Evolutionary conservation across 2,113 vertebrate genomes (phyloP).

Genomic region (Trachemys scripta): DNA sequence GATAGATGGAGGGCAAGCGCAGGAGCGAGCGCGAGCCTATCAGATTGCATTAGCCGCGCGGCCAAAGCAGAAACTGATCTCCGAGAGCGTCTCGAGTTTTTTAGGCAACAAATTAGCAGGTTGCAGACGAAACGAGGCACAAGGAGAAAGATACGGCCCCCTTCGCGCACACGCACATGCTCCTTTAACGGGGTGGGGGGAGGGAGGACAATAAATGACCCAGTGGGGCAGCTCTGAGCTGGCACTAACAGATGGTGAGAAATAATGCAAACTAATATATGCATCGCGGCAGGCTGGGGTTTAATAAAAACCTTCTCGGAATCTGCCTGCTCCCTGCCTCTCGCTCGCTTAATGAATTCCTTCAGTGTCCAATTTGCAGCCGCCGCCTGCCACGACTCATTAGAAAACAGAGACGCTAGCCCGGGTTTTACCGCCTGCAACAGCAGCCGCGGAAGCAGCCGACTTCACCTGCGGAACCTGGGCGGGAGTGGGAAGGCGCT

Average conservation of each 20-base stretch:
- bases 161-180: not conserved
- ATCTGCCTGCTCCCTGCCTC: not conserved
- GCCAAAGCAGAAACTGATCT: not conserved
- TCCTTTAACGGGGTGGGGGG: not conserved
- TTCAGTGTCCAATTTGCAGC: conserved; percentile 48
- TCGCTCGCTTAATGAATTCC: not conserved
- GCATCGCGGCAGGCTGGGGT: not conserved
- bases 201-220: not conserved
- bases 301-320: not conserved
- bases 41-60: not conserved
- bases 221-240: not conserved
- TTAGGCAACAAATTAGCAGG: not conserved
- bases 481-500: not conserved
- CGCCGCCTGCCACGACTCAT: not conserved
- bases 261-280: not conserved
- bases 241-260: not conserved
- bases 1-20: not conserved
- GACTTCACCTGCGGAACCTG: not conserved
- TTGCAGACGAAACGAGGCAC: not conserved
- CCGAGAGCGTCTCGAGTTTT: not conserved
- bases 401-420: not conserved
- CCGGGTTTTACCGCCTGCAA: not conserved
- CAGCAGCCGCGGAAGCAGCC: not conserved
- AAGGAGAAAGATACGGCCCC: not conserved
- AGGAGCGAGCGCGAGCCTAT: not conserved